Conservation (phyloP, 2,113 vertebrate species). For the Centrocercus urophasianus region DNA sequence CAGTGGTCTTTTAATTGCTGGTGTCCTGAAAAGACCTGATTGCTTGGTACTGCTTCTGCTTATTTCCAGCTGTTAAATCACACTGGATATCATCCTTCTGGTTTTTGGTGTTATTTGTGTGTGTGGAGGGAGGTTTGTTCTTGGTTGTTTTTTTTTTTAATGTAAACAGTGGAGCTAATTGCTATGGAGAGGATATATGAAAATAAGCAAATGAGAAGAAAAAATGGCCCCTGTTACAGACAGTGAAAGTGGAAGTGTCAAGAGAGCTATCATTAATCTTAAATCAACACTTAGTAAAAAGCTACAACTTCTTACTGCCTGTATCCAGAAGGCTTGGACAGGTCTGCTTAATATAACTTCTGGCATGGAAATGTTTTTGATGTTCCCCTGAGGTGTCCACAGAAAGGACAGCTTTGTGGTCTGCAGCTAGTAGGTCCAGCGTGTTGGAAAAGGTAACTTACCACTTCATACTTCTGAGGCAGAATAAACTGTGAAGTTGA, state of each 20-base stretch:
- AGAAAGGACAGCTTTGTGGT: slow-evolving; percentile 7
- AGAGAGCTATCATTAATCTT: background rate
- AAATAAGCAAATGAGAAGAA: background rate
- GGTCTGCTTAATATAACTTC: background rate
- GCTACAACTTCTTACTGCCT: background rate
- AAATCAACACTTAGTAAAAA: background rate
- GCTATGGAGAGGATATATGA: background rate
- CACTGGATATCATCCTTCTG: background rate
- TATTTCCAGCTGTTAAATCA: slow-evolving; percentile 20
- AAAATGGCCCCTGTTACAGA: background rate
- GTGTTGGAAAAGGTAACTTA: background rate
- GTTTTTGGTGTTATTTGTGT: background rate
- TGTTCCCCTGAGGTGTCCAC: background rate
- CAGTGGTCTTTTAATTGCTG: slow-evolving; percentile 2
- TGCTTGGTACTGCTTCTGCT: background rate
- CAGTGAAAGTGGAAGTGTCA: background rate
- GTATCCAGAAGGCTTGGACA: background rate
- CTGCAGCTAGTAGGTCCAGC: background rate
- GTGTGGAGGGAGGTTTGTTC: background rate
- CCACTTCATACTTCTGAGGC: background rate
- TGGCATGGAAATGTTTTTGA: background rate
- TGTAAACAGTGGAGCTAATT: background rate
- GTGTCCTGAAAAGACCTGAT: slow-evolving; percentile 43
- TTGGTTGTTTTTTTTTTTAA: background rate
- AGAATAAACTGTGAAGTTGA: background rate